A percentile compares a stretch with the other conserved stretches of the same genome.
Conservation (phyloP, 92 coral and sea anemone genomes). For the Epizoanthus ramosus region DNA sequence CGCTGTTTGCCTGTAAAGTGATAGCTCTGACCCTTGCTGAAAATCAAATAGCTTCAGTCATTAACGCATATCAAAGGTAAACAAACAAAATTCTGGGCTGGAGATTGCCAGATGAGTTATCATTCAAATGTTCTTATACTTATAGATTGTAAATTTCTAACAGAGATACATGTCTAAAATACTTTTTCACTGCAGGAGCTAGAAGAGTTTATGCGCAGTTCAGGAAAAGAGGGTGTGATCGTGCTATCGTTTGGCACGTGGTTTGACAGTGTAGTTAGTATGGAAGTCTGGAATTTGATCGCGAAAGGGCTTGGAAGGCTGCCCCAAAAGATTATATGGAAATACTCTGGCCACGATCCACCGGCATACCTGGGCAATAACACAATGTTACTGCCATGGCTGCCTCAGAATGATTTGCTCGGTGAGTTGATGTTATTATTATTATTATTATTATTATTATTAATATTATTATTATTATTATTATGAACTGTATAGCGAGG, state of each 20-base stretch:
- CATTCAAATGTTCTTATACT: too few relatives aligned
- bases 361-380: slow-evolving; percentile 19
- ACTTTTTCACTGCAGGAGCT: slow-evolving; percentile 10
- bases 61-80: too few relatives aligned
- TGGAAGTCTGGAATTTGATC: slow-evolving; percentile 7
- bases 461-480: too few relatives aligned
- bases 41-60: too few relatives aligned
- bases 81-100: too few relatives aligned
- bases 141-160: too few relatives aligned
- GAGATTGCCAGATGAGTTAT: too few relatives aligned
- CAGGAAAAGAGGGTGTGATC: slow-evolving; percentile 22
- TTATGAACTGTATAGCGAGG: not conserved
- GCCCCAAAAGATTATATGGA: slow-evolving; percentile 34
- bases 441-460: too few relatives aligned
- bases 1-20: too few relatives aligned
- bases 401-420: slow-evolving; percentile 37
- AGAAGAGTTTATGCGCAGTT: slow-evolving; percentile 21
- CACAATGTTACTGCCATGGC: slow-evolving; percentile 25
- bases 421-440: slow-evolving; percentile 26
- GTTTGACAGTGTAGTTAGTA: slow-evolving; percentile 11
- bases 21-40: too few relatives aligned
- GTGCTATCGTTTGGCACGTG: slow-evolving; percentile 35
- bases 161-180: not conserved
- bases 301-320: slow-evolving; percentile 23
- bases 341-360: slow-evolving; percentile 13